Evolutionary conservation across 2,113 vertebrate species (phyloP), one percentile per base, ranked within the genome.

Genomic region (Centropristis striata): DNA sequence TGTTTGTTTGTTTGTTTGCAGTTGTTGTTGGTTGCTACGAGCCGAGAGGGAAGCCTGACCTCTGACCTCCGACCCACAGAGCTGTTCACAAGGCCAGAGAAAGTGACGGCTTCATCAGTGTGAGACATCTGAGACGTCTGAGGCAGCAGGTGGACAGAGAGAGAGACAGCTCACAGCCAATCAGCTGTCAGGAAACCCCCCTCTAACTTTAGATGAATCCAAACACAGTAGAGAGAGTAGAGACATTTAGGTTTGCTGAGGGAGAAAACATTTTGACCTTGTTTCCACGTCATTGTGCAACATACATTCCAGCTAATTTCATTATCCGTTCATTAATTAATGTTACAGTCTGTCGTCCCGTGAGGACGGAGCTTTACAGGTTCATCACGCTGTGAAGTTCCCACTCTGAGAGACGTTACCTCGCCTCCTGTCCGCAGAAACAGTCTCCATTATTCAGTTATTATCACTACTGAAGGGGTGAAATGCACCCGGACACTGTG

Each of bases 101-200:
- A 81, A 81, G 81, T 81, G 77, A 74, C 66, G 4, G 68, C 71
- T 78, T 60, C 73, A 63, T 83, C 73, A 81, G 70, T 51, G 53
- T 53, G 67, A 75, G 64, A 69, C 82, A 86, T 63, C 41, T 47
- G 85, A 87, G 41, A 42, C 58, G 64, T 42, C 76, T 23, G 42
- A 20, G 51, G 39, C 32, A 83, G 67, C 79, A 73, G 47, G 46
- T 37, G 28, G 86, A 16, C 16, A 20, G 5, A 63, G 28, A 39
- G n/a, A 39, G 67, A 55, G 25, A 8, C 12, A 42, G 21, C 11
- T 7, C 5, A 60, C 70, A 67, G 63, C 54, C 78, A 80, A 60
- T 80, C 46, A 73, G 13, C 37, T 37, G 54, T 46, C 25, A 73
- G 61, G 39, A 44, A 9, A 32, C 18, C 44, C 23, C 51, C 25